phyloP scores from a whole-genome alignment of 2,113 vertebrate genomes.

The Pygoscelis adeliae region DNA sequence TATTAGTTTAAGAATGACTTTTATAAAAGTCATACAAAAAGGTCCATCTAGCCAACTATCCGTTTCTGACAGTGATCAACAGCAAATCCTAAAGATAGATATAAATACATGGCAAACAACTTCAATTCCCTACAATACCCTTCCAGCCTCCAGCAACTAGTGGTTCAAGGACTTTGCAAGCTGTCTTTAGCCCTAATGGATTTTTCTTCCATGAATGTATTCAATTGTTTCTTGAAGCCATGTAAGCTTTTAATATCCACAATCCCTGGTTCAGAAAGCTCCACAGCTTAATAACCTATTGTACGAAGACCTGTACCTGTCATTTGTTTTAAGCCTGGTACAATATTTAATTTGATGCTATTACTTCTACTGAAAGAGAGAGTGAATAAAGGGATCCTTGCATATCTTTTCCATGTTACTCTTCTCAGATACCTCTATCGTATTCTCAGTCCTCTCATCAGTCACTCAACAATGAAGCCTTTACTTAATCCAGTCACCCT shows the following conservation, averaged over 20 bases:
- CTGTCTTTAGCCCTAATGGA: not conserved
- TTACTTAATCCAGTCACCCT: not conserved
- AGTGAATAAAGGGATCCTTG: not conserved
- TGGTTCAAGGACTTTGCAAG: not conserved
- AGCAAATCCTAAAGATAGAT: not conserved
- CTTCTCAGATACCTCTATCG: not conserved
- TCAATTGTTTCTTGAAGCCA: not conserved
- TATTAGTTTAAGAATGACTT: not conserved
- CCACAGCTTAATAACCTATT: not conserved
- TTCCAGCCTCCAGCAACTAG: not conserved
- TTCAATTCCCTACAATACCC: not conserved
- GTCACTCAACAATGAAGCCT: not conserved
- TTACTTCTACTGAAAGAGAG: not conserved
- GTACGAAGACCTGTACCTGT: not conserved
- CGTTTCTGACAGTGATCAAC: not conserved
- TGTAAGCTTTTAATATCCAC: not conserved
- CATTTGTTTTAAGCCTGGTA: not conserved
- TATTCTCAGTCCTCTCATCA: not conserved
- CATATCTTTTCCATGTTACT: not conserved
- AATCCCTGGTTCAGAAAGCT: not conserved
- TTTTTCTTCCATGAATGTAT: not conserved
- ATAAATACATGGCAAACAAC: not conserved
- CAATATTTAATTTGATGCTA: not conserved
- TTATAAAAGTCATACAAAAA: not conserved
- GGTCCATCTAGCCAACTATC: not conserved